Evolutionary conservation across 2,797 vertebrate genomes (phyloP).

Genomic region (Acipenser oxyrinchus): DNA sequence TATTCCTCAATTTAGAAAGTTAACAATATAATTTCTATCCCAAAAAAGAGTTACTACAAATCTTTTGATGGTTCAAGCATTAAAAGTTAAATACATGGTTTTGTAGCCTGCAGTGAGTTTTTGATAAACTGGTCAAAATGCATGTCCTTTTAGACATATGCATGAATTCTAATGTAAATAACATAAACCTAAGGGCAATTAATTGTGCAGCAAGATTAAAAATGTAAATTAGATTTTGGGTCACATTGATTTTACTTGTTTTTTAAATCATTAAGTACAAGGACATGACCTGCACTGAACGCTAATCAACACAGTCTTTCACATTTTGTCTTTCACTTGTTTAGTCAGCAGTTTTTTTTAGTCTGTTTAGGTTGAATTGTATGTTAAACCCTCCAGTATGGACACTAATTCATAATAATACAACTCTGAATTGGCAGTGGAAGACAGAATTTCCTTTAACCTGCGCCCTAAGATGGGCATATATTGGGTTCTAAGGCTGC

Average conservation of each 20-base stretch:
- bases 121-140: not conserved
- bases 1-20: too few relatives aligned
- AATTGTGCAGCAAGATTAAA: not conserved
- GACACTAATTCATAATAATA: too few relatives aligned
- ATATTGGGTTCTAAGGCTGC: constrained; percentile 4
- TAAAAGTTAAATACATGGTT: too few relatives aligned
- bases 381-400: too few relatives aligned
- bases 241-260: not conserved
- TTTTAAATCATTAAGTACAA: constrained; percentile 9
- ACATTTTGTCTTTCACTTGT: constrained; percentile 14
- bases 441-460: too few relatives aligned
- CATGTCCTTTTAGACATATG: not conserved
- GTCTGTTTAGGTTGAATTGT: too few relatives aligned
- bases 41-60: too few relatives aligned
- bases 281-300: constrained; percentile 6
- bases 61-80: too few relatives aligned
- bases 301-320: constrained; percentile 19
- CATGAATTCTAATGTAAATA: constrained; percentile 1
- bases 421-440: too few relatives aligned
- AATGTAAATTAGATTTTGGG: not conserved
- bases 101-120: too few relatives aligned
- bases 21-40: too few relatives aligned
- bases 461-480: too few relatives aligned
- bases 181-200: constrained; percentile 4
- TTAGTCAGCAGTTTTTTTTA: constrained; percentile 14